phyloP scores from a whole-genome alignment of 2,797 vertebrate genomes.

The Sciurus vulgaris region DNA sequence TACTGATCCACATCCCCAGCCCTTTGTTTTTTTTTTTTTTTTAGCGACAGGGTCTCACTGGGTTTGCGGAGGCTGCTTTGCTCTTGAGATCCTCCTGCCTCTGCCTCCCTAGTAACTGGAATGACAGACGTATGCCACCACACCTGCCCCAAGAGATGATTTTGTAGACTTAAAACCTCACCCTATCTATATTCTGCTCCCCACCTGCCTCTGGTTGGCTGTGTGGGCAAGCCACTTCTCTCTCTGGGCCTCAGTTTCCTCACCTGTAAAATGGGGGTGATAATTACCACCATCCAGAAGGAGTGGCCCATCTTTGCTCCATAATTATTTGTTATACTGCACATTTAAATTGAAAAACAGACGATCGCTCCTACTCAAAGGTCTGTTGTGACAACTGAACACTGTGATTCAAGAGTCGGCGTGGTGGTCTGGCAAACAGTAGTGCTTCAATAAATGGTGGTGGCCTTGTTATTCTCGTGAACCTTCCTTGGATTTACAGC shows the following conservation, averaged over 20 bases:
- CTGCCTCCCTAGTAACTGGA: no score
- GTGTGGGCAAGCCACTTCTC: background rate
- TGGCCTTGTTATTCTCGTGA: no score
- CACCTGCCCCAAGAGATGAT: background rate
- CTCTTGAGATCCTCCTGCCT: no score
- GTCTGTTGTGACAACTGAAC: background rate
- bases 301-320: background rate
- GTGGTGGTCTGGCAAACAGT: rapidly evolving
- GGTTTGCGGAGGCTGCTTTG: no score
- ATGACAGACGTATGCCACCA: no score
- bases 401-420: background rate
- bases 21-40: no score
- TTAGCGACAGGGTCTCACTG: no score
- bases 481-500: background rate
- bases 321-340: background rate
- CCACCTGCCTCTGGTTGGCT: background rate
- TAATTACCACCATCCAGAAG: background rate
- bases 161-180: background rate
- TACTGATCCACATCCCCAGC: no score
- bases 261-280: slow-evolving; percentile 4
- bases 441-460: background rate
- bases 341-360: background rate
- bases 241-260: background rate
- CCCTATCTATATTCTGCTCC: background rate
- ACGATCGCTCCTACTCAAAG: background rate